Conservation (phyloP, 1,140 invertebrate species). For the Aphelinus atriplicis region DNA sequence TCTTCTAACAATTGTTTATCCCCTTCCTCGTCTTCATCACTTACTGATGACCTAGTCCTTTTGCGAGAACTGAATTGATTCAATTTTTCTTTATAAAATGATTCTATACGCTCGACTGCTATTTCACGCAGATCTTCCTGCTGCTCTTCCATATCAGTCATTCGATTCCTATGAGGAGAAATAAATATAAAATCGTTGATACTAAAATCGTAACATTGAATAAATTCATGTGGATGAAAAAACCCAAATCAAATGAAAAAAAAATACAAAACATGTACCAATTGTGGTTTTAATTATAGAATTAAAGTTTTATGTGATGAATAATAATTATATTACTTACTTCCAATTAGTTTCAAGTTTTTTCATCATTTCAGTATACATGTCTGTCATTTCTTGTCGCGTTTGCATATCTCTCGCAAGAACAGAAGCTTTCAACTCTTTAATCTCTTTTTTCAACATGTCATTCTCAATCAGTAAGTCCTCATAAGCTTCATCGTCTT, state of each 20-base stretch:
- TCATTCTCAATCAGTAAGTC: conserved; percentile 56
- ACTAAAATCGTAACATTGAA: too few relatives aligned
- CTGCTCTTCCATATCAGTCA: conserved; percentile 55
- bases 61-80: conserved; percentile 45
- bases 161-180: conserved; percentile 44
- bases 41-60: conserved; percentile 34
- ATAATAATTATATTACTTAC: conserved; percentile 41
- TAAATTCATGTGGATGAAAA: neutral
- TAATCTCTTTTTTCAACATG: conserved; percentile 54
- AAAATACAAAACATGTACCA: conserved; percentile 19
- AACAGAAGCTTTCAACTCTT: conserved; percentile 47
- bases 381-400: conserved; percentile 57
- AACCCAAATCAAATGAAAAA: conserved; percentile 10
- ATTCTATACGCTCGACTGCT: conserved; percentile 51
- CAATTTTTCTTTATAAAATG: conserved; percentile 55
- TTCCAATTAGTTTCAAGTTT: conserved; percentile 53
- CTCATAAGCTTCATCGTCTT: conserved; percentile 50
- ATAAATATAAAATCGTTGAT: too few relatives aligned
- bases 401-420: conserved; percentile 54
- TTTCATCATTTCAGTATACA: conserved; percentile 54
- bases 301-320: conserved; percentile 11
- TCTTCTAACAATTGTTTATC: conserved; percentile 43
- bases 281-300: conserved; percentile 2
- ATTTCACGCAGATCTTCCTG: conserved; percentile 56
- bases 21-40: conserved; percentile 40